phyloP scores from a whole-genome alignment of 2,888 invertebrate species.

The Elysia crispata region DNA sequence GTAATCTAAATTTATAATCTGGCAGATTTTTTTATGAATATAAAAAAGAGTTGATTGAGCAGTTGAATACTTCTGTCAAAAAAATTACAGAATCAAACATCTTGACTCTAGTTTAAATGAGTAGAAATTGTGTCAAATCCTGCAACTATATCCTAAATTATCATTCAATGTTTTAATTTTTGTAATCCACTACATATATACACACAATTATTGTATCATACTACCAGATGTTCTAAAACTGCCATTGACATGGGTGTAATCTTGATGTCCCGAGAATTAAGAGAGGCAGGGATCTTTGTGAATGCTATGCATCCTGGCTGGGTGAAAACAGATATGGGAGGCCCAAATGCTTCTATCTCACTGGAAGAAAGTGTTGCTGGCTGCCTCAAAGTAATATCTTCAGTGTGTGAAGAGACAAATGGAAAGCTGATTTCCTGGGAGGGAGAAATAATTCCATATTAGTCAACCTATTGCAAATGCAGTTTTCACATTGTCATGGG shows the following conservation, averaged over 20 bases:
- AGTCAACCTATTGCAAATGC: not conserved
- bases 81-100: not conserved
- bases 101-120: too few species aligned
- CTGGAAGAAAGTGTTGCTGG: constrained; percentile 41
- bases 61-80: not conserved
- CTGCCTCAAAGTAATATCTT: constrained; percentile 33
- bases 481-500: not conserved
- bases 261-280: constrained; percentile 48
- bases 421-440: constrained; percentile 39
- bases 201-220: too few species aligned
- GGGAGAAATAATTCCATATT: constrained; percentile 34
- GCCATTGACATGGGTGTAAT: constrained; percentile 50
- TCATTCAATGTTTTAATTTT: too few species aligned
- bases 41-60: too few species aligned
- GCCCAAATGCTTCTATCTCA: constrained; percentile 34
- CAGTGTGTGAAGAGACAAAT: constrained; percentile 13
- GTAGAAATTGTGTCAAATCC: too few species aligned
- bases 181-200: too few species aligned
- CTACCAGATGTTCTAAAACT: constrained; percentile 44
- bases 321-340: constrained; percentile 54
- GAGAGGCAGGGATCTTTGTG: constrained; percentile 45
- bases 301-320: constrained; percentile 51
- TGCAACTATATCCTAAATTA: too few species aligned
- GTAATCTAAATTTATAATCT: too few species aligned
- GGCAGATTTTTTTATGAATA: too few species aligned